These are phyloP conservation scores for Phaethornis superciliosus DNA, from an alignment of 2,113 vertebrate genomes.

Conservation along the genomic window DNA sequence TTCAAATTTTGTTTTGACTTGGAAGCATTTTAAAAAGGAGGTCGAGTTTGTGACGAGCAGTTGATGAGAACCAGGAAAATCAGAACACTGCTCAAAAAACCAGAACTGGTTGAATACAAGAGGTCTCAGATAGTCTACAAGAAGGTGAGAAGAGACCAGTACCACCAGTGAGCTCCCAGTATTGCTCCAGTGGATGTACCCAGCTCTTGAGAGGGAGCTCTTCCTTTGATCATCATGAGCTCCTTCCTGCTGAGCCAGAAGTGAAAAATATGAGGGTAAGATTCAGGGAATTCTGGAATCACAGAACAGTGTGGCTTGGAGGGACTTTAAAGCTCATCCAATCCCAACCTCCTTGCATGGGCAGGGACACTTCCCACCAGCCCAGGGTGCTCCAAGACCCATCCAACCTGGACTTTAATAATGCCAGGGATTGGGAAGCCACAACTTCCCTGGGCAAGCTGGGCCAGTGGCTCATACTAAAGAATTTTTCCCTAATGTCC, in stretches of 20 bases:
- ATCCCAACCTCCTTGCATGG: too few relatives aligned
- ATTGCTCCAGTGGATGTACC: not conserved
- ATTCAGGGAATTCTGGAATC: not conserved
- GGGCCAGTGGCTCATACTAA: too few relatives aligned
- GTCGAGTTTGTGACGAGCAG: not conserved
- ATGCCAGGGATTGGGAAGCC: too few relatives aligned
- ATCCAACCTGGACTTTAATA: too few relatives aligned
- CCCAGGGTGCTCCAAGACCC: too few relatives aligned
- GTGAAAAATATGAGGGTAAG: not conserved
- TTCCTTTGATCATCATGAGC: not conserved
- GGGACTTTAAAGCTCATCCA: too few relatives aligned
- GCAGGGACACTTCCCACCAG: too few relatives aligned
- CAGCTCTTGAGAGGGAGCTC: not conserved
- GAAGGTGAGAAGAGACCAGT: not conserved
- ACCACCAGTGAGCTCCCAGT: not conserved
- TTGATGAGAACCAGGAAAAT: slow-evolving; percentile 17
- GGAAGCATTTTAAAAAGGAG: not conserved
- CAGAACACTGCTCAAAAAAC: not conserved
- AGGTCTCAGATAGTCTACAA: not conserved
- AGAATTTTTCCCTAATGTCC: too few relatives aligned
- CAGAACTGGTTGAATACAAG: not conserved
- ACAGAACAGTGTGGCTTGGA: too few relatives aligned
- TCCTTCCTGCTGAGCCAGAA: not conserved
- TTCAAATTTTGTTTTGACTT: slow-evolving; percentile 8
- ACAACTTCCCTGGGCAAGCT: too few relatives aligned